Evolutionary conservation across 2,113 vertebrate genomes (phyloP), one percentile per base, ranked within the genome.

Genomic region (Aplodontia rufa): DNA sequence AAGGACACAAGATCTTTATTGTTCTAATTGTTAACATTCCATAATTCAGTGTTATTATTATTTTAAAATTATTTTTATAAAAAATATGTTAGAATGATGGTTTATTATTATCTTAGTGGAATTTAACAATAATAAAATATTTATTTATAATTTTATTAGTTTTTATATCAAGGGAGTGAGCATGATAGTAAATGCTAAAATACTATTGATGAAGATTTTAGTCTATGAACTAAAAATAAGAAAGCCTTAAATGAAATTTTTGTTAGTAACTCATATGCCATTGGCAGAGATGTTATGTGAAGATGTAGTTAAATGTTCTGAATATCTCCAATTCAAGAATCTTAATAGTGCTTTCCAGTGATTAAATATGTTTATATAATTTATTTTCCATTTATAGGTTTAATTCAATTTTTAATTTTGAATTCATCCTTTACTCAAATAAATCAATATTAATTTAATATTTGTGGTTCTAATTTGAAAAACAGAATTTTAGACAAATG

Each of bases 321-420:
- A 32, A 2, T 83, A 8, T 75, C 35, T 90, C 28, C 72, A 35
- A 51, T n/a, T 72, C 12, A 72, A 62, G 8, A 88, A 26, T 91
- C 79, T 71, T 58, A 81, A 76, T 76, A 45, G 58, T 75, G 28
- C 22, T 71, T 88, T 53, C 69, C 74, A 45, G 75, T 93, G 58
- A 90, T 35, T 80, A 84, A 68, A 47, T 88, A 47, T 60, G 19
- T 66, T 88, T 68, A 60, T 93, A 66, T 84, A 8, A 83, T 83
- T 87, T 81, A 81, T 85, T 68, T 76, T 68, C 35, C 8, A 93
- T 42, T 80, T 84, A 5, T 10, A 42, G 37, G 10, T 69, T 95
- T 90, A 84, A 72, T 94, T 93, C n/a, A 76, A 66, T 69, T 76
- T 93, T 94, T 26, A 64, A 83, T 68, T 95, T 95, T 87, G 8